phyloP scores from a whole-genome alignment of 2,113 vertebrate species.

The Monopterus albus region DNA sequence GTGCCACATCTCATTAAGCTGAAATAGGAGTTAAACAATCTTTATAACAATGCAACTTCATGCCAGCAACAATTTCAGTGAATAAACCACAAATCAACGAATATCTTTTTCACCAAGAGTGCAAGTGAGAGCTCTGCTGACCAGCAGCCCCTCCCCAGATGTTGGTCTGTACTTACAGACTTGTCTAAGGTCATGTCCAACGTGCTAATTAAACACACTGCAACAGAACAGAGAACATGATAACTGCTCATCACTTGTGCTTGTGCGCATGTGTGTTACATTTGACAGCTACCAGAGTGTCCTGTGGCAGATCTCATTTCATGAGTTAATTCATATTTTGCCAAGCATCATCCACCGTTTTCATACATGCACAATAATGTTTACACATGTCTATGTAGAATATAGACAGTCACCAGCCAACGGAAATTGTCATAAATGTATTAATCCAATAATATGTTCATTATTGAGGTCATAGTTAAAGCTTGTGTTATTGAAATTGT shows the following conservation, averaged over 20 bases:
- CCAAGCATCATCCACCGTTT: conserved; percentile 5
- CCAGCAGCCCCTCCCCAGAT: conserved; percentile 15
- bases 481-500: neutral
- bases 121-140: conserved; percentile 35
- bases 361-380: conserved; percentile 9
- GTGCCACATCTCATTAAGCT: neutral
- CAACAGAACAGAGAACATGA: conserved; percentile 35
- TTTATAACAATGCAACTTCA: neutral
- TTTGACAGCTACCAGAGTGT: conserved; percentile 43
- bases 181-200: conserved; percentile 56
- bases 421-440: too few species aligned
- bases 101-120: conserved; percentile 27
- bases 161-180: conserved; percentile 43
- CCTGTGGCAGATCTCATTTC: conserved; percentile 38
- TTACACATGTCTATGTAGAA: too few species aligned
- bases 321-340: conserved; percentile 16
- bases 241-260: conserved; percentile 5
- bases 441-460: too few species aligned
- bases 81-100: neutral
- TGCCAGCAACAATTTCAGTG: neutral
- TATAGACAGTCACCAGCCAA: too few species aligned
- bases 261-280: conserved; percentile 34
- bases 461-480: too few species aligned
- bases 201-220: conserved; percentile 55
- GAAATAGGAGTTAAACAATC: neutral